phyloP scores from a whole-genome alignment of 64 coral and sea anemone genomes.

The Anthopleura sola region DNA sequence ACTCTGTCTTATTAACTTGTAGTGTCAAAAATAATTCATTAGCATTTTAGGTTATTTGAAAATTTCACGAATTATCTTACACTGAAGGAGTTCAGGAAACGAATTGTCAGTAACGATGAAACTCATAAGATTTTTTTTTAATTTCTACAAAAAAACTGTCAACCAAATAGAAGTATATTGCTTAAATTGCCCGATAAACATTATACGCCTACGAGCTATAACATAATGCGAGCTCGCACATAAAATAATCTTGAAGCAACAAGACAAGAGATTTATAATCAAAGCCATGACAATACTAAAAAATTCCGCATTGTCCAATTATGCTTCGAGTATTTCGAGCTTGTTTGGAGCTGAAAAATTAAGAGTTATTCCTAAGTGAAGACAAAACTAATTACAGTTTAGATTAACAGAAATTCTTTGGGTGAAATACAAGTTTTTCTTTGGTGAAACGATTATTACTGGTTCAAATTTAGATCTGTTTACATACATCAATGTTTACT shows the following conservation, averaged over 20 bases:
- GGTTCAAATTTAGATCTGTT: not conserved
- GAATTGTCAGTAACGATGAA: not conserved
- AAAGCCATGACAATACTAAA: not conserved
- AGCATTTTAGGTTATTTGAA: not conserved
- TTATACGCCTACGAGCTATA: constrained; percentile 12
- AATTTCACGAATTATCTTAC: constrained; percentile 2
- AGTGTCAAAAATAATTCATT: not conserved
- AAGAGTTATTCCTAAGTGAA: not conserved
- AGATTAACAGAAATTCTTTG: not conserved
- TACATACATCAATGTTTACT: not conserved
- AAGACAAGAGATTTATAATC: not conserved
- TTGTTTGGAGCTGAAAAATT: not conserved
- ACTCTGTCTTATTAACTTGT: constrained; percentile 9
- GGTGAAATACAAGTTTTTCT: not conserved
- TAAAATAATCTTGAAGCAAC: not conserved
- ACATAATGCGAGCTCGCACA: not conserved
- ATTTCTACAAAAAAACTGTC: not conserved
- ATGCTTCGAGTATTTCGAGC: constrained; percentile 2
- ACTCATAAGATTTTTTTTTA: not conserved
- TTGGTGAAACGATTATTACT: not conserved
- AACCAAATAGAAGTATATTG: constrained; percentile 1
- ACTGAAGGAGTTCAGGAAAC: constrained; percentile 5
- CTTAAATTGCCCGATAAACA: constrained; percentile 9
- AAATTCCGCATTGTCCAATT: not conserved
- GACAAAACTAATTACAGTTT: constrained; percentile 8